Conservation (phyloP, 2,888 invertebrate genomes). For the Cheiracanthium punctorium region DNA sequence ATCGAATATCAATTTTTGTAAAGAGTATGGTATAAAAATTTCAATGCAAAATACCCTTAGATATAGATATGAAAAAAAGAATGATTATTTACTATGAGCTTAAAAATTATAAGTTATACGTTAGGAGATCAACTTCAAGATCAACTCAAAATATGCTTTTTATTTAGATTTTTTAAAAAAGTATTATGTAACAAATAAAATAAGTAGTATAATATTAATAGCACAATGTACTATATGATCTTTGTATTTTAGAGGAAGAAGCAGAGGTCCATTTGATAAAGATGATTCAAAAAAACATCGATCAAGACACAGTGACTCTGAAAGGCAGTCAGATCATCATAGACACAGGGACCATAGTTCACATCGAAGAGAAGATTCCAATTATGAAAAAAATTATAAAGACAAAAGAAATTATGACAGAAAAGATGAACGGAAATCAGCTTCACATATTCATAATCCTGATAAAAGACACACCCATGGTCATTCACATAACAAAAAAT, state of each 20-base stretch:
- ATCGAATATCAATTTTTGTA: no score
- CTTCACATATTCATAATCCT: constrained; percentile 8
- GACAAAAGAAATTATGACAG: constrained; percentile 4
- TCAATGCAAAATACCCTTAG: no score
- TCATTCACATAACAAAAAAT: background rate
- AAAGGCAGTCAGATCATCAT: background rate
- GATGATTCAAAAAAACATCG: constrained; percentile 11
- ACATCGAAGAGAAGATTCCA: constrained; percentile 1
- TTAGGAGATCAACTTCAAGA: no score
- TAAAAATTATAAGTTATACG: no score
- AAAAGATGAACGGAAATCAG: background rate
- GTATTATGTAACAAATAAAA: no score
- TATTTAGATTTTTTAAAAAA: no score
- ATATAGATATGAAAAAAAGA: no score
- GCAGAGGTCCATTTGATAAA: constrained; percentile 40
- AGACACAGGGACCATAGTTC: constrained; percentile 23
- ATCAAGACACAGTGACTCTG: background rate
- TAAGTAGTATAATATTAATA: no score
- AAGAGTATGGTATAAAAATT: no score
- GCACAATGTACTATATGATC: no score
- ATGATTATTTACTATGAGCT: no score
- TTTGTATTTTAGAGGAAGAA: constrained; percentile 18
- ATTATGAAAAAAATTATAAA: constrained; percentile 4
- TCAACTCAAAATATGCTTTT: no score
- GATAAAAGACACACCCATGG: background rate